Base-by-base conservation (phyloP, 1,140 invertebrate species). In the Neodiprion pinetum region DNA sequence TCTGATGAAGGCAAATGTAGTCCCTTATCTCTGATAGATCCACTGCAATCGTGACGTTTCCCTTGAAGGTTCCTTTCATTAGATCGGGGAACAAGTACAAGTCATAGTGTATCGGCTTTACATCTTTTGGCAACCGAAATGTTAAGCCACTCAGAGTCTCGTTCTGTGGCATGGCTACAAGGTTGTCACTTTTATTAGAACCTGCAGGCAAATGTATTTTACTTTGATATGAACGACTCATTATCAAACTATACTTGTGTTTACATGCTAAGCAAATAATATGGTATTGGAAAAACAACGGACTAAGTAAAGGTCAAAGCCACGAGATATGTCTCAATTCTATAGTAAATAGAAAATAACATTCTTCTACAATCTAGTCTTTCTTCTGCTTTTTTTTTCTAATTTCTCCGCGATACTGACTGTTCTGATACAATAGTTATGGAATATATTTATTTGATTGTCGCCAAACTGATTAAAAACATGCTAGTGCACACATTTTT, bases 61-160 rank as follows among this genome's bases (percentile, higher is more conserved):
- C 96, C 72, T 87, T 83, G 82, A 95, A 97, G 12, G 88, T 91
- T 10, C 93, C 94, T 10, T 87, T 88, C 28, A 90, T 85, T 49
- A 97, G 84, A 84, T 96, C 90, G 0, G 96, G 96, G 76, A 93
- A 88, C 48, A 97, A 86, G 9, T 89, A 90, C 1, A 98, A 83
- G 72, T 94, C 92, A 83, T 98, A 98, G 78, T 93, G 91, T 1
- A 90, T 75, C 0, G 96, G 96, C 12, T 88, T 86, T 0, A 96
- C 89, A 72, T 92, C 88, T 9, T 85, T 83, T 0, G 95, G 92
- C 66, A 98, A 88, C 48, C 94, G 89, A 78, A 90, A 91, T 40
- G 79, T 77, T 21, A 89, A 28, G n/a, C 88, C 83, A 4, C 82
- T 48, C 70, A 84, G 71, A 17, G 79, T 66, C 23, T 84, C 81